Conservation (phyloP, 2,888 invertebrate species). For the Tortricodes alternella region DNA sequence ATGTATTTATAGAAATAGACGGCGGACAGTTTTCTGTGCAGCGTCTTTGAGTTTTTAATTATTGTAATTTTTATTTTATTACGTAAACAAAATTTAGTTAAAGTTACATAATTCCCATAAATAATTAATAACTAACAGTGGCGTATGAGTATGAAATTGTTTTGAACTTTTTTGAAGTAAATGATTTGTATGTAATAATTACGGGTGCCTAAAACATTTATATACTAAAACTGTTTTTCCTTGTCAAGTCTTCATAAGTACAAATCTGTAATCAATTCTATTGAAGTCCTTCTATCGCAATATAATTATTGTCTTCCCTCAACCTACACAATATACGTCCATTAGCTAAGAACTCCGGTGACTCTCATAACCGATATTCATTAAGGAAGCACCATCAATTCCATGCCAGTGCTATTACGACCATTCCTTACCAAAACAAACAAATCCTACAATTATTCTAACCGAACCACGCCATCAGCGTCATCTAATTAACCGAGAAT, state of each 20-base stretch:
- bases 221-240: neutral
- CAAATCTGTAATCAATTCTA: conserved; percentile 12
- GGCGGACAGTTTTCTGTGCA: conserved; percentile 37
- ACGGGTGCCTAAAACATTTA: no score
- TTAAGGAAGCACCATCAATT: conserved; percentile 76
- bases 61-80: no score
- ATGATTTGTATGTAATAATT: no score
- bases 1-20: conserved; percentile 77
- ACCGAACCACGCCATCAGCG: conserved; percentile 46
- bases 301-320: conserved; percentile 19
- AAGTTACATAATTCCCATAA: neutral
- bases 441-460: conserved; percentile 78
- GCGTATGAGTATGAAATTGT: no score
- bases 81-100: no score
- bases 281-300: neutral
- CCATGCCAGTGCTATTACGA: conserved; percentile 71
- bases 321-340: conserved; percentile 35
- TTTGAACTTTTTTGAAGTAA: no score
- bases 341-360: conserved; percentile 59
- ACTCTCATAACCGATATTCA: conserved; percentile 75
- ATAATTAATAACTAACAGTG: no score
- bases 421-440: conserved; percentile 76
- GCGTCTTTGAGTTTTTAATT: conserved; percentile 17
- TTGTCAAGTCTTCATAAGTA: neutral
- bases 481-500: conserved; percentile 32